Evolutionary conservation across 1,140 invertebrate genomes (phyloP).

Genomic region (Drosophila tristis): DNA sequence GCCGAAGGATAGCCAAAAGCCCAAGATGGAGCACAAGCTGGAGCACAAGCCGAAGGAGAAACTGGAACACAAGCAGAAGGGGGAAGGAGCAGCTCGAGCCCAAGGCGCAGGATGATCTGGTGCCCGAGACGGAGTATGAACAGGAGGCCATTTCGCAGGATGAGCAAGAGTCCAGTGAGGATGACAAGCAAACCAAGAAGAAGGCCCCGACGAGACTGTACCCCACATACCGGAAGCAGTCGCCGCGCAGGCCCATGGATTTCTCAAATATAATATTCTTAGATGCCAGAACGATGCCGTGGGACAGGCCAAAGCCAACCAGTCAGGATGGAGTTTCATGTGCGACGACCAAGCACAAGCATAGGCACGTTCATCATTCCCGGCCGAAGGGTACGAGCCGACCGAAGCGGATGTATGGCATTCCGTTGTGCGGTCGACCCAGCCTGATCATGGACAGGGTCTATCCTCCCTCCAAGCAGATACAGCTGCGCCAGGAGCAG

Average conservation of each 20-base stretch:
- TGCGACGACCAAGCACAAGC: too few relatives aligned
- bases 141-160: too few relatives aligned
- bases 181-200: not conserved
- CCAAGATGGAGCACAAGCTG: too few relatives aligned
- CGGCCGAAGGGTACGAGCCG: not conserved
- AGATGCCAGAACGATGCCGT: slow-evolving; percentile 6
- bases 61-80: too few relatives aligned
- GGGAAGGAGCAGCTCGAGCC: too few relatives aligned
- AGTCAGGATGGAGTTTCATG: not conserved
- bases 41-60: not conserved
- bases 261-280: slow-evolving; percentile 13
- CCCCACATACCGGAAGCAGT: not conserved
- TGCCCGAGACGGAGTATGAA: too few relatives aligned
- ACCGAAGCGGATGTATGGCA: slow-evolving; percentile 4
- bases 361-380: not conserved
- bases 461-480: slow-evolving; percentile 6
- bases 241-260: not conserved
- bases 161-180: too few relatives aligned
- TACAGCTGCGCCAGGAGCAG: slow-evolving; percentile 27
- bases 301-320: not conserved
- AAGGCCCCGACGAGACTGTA: not conserved
- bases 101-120: too few relatives aligned
- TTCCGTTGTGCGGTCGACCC: slow-evolving; percentile 46
- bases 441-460: slow-evolving; percentile 28
- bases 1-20: too few relatives aligned